Conservation (phyloP, 2,113 vertebrate species). For the Eolophus roseicapilla region DNA sequence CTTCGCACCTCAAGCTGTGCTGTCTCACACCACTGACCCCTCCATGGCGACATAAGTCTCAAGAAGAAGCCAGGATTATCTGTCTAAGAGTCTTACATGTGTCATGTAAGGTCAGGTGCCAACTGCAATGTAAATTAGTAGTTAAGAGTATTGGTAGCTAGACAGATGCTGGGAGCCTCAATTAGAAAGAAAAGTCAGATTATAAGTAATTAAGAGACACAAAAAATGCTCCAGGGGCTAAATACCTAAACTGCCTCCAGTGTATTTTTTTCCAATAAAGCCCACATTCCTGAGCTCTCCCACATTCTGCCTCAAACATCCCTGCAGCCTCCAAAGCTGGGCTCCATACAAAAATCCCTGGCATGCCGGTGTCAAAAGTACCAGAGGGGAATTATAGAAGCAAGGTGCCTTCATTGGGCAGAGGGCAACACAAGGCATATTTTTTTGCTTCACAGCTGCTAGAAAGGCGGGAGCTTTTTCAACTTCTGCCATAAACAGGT, state of each 20-base stretch:
- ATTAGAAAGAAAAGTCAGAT: slow-evolving; percentile 71
- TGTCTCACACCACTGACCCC: slow-evolving; percentile 75
- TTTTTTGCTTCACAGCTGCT: not conserved
- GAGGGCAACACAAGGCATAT: not conserved
- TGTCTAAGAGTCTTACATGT: slow-evolving; percentile 82
- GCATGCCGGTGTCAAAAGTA: not conserved
- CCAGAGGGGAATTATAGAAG: not conserved
- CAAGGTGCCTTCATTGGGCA: not conserved
- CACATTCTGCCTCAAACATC: not conserved
- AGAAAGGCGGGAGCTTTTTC: not conserved
- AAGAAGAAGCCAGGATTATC: slow-evolving; percentile 71
- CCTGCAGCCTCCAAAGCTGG: not conserved
- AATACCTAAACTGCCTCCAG: slow-evolving; percentile 43
- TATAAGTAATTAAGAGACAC: slow-evolving; percentile 70
- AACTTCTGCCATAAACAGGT: not conserved
- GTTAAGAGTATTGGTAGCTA: slow-evolving; percentile 74
- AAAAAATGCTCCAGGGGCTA: slow-evolving; percentile 34
- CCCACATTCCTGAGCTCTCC: not conserved
- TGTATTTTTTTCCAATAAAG: not conserved
- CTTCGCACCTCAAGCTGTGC: slow-evolving; percentile 76
- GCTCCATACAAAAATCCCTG: not conserved
- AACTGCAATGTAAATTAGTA: slow-evolving; percentile 65
- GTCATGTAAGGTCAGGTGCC: slow-evolving; percentile 77
- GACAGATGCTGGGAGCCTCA: slow-evolving; percentile 68
- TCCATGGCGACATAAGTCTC: slow-evolving; percentile 79